Evolutionary conservation across 1,140 invertebrate genomes (phyloP), one percentile per base, ranked within the genome.

Genomic region (Pogonus chalceus): DNA sequence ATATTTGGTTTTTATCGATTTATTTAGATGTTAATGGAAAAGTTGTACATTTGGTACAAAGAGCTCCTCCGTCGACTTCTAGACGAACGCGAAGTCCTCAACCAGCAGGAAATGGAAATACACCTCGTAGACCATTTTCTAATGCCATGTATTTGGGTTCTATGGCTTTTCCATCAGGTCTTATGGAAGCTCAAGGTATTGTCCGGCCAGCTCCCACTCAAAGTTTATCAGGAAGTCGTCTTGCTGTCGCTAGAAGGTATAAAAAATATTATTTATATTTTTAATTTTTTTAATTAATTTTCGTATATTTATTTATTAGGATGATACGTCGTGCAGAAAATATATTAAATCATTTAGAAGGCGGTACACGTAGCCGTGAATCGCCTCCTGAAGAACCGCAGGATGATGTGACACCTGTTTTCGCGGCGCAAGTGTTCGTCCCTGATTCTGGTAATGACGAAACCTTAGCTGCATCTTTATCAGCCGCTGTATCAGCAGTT

Each of bases 1-100:
- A 26, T 57, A 31, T 14, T 14, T 4, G 7, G 9, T 7, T 43
- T 35, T 56, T 56, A 49, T 56, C n/a, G n/a, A 20, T 58, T 58
- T 57, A 58, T 60, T 2, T 65, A 94, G 92, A 91, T 80, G 84
- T 96, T 10, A 78, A 92, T 72, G 90, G 88, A 1, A 95, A 95
- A 74, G 91, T 92, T 16, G 80, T 97, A 47, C 93, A 97, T 70
- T 78, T 97, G 63, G 93, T 96, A n/a, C 87, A 93, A 71, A 75
- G 89, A 26, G 82, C 88, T 2, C 90, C 90, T 18, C 77, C 78
- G 37, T 66, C 70, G 58, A 58, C 70, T 22, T 65, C 65, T 37
- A 66, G 68, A 24, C 62, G 67, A 23, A 22, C 20, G 18, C 37
- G 54, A 37, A 69, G 55, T 23, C 67, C 65, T 4, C 66, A 61